These are phyloP conservation scores for Apis florea DNA, from an alignment of 1,140 invertebrate species.

Conservation along the genomic window DNA sequence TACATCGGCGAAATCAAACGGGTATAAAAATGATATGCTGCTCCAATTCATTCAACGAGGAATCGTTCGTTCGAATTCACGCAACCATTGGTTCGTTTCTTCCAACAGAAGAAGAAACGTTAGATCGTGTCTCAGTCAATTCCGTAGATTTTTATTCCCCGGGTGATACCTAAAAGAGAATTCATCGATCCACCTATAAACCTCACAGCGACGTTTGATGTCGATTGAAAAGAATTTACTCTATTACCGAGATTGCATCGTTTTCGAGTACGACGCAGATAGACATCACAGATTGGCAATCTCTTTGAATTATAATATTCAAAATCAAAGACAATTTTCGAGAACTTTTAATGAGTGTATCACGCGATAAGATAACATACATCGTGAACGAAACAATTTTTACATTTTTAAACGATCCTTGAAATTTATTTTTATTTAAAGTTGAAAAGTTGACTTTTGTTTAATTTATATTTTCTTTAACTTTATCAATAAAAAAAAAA, in stretches of 20 bases:
- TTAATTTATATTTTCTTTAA: too few species aligned
- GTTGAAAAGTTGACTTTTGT: too few species aligned
- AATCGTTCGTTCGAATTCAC: conserved; percentile 5
- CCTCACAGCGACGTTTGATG: neutral
- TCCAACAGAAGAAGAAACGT: neutral
- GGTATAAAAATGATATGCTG: conserved; percentile 41
- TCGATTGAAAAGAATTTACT: neutral
- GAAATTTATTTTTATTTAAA: too few species aligned
- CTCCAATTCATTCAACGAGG: conserved; percentile 7
- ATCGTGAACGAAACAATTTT: too few species aligned
- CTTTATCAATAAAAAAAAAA: too few species aligned
- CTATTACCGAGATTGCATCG: neutral
- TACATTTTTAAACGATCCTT: too few species aligned
- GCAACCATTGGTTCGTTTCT: neutral
- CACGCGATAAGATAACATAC: too few species aligned
- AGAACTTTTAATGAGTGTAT: too few species aligned
- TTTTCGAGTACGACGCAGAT: neutral
- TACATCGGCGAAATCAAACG: conserved; percentile 7
- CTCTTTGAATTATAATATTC: too few species aligned
- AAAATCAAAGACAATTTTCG: too few species aligned
- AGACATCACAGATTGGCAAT: too few species aligned
- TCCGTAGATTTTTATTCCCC: neutral
- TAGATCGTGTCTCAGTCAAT: neutral
- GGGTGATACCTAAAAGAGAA: neutral
- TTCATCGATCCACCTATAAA: neutral